phyloP scores from a whole-genome alignment of 2,113 vertebrate species.

The Callospermophilus lateralis region DNA sequence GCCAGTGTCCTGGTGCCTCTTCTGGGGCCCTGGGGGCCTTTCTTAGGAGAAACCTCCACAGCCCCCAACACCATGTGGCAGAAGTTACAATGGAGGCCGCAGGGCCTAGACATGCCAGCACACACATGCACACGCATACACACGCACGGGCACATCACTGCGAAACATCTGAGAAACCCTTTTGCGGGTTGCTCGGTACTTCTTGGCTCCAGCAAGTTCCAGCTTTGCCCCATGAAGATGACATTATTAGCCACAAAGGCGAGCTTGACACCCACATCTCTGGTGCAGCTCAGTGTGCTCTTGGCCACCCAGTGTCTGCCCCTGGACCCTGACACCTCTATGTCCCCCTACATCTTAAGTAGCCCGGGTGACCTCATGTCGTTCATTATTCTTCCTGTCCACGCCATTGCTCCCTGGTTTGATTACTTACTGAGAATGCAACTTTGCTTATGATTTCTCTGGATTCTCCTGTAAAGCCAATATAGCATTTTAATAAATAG shows the following conservation, averaged over 20 bases:
- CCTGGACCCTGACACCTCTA: no score
- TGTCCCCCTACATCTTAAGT: accelerated
- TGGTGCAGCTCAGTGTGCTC: accelerated
- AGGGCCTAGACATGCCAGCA: background rate
- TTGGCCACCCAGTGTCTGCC: background rate
- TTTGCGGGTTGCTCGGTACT: accelerated
- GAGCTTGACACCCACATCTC: background rate
- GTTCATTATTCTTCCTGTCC: accelerated
- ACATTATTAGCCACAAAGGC: accelerated
- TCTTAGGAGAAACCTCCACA: background rate
- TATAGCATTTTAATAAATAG: background rate
- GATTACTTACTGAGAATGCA: background rate
- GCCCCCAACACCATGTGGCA: background rate
- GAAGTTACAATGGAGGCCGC: background rate
- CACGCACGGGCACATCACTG: no score
- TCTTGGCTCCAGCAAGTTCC: background rate
- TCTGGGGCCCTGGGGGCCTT: accelerated
- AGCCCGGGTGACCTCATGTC: accelerated
- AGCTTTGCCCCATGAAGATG: background rate
- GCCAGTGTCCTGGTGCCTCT: background rate
- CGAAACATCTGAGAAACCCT: background rate
- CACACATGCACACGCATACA: background rate
- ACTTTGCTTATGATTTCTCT: background rate
- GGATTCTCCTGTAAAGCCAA: background rate
- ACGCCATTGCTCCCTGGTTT: background rate